Conservation (phyloP, 35 echinoderm and acorn worm genomes). For the Holothuria glaberrima region DNA sequence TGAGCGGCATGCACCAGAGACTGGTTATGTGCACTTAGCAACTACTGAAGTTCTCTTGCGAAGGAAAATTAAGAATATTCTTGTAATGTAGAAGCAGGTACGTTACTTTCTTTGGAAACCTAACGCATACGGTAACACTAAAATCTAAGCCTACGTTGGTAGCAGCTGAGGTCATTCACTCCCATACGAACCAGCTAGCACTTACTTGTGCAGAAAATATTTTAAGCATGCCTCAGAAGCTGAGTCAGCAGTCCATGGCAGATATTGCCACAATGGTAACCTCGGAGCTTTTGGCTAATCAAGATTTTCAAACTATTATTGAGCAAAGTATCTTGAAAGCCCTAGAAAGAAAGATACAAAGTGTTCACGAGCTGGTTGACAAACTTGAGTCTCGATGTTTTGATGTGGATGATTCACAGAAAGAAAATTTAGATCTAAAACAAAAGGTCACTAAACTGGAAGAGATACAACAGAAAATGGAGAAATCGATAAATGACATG, state of each 20-base stretch:
- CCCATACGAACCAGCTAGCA: not conserved
- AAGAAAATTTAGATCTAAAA: constrained; percentile 5
- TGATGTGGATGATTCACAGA: not conserved
- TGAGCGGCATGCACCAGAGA: not conserved
- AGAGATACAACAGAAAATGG: not conserved
- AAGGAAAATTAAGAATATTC: constrained; percentile 1
- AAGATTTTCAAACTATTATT: constrained; percentile 16
- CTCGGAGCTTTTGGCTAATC: constrained; percentile 9
- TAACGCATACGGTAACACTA: not conserved
- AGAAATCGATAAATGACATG: not conserved
- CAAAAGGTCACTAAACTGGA: not conserved
- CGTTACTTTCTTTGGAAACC: not conserved
- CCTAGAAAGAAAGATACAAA: constrained; percentile 4
- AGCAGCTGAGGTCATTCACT: not conserved
- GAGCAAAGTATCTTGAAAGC: constrained; percentile 30
- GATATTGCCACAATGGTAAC: constrained; percentile 25
- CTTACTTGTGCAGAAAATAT: not conserved
- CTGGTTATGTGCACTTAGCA: not conserved
- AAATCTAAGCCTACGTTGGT: not conserved
- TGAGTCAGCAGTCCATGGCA: constrained; percentile 37
- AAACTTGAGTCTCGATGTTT: not conserved
- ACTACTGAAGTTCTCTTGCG: not conserved
- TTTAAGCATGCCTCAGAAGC: constrained; percentile 12
- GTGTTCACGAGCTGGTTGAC: constrained; percentile 1
- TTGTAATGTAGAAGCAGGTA: not conserved